phyloP scores from a whole-genome alignment of 1,140 invertebrate genomes.

The Aphaenogaster rudis region DNA sequence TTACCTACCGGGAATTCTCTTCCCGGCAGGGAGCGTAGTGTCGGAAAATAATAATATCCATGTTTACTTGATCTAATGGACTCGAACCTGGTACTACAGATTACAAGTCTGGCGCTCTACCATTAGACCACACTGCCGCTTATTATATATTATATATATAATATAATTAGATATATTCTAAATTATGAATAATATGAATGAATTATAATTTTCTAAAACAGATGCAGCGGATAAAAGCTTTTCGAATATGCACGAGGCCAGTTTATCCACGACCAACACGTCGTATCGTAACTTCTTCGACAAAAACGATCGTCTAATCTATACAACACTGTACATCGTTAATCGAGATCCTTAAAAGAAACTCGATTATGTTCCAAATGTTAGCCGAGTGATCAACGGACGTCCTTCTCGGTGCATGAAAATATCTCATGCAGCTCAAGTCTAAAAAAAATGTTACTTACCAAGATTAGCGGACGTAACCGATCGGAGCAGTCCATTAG shows the following conservation, averaged over 20 bases:
- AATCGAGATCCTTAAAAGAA: conserved; percentile 3
- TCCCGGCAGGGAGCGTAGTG: too few relatives aligned
- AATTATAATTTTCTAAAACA: not conserved
- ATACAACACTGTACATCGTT: conserved; percentile 74
- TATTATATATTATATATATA: not conserved
- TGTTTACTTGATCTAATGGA: too few relatives aligned
- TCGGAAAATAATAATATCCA: too few relatives aligned
- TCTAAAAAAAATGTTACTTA: conserved; percentile 51
- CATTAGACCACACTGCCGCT: too few relatives aligned
- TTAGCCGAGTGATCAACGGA: not conserved
- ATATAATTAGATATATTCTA: not conserved
- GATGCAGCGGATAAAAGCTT: conserved; percentile 47
- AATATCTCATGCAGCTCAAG: not conserved
- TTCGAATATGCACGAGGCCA: conserved; percentile 47
- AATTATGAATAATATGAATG: not conserved
- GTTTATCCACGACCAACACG: conserved; percentile 30
- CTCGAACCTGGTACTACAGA: too few relatives aligned
- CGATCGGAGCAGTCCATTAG: not conserved
- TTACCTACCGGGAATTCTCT: too few relatives aligned
- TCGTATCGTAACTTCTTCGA: conserved; percentile 30
- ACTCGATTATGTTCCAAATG: conserved; percentile 7
- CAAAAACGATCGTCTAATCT: conserved; percentile 50
- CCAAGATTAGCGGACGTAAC: conserved; percentile 24
- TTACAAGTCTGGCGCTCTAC: too few relatives aligned
- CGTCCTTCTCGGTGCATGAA: not conserved